Percentiles rank a stretch among this genome's conserved stretches.
Conservation (phyloP, 2,797 vertebrate genomes). For the Lagodon rhomboides region DNA sequence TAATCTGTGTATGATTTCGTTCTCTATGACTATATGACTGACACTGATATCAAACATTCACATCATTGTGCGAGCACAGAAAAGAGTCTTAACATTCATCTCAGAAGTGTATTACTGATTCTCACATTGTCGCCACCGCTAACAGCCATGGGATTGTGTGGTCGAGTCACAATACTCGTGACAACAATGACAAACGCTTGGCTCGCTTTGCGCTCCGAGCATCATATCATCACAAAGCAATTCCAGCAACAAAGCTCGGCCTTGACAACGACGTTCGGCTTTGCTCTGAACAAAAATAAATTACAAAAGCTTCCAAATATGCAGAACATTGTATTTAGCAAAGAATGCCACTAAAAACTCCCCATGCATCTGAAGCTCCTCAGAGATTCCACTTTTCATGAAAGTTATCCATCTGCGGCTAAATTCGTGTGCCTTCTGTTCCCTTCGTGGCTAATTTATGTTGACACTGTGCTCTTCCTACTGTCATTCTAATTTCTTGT, state of each 20-base stretch:
- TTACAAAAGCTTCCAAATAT: constrained; percentile 49
- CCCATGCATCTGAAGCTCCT: constrained; percentile 47
- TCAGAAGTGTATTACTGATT: constrained; percentile 59
- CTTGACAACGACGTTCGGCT: constrained; percentile 49
- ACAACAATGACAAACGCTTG: constrained; percentile 71
- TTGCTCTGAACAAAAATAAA: constrained; percentile 50
- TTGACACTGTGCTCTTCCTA: constrained; percentile 6
- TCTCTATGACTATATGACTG: constrained; percentile 34
- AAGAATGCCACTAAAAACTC: constrained; percentile 47
- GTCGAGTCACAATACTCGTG: constrained; percentile 56
- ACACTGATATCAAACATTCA: constrained; percentile 40
- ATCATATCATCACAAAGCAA: constrained; percentile 61
- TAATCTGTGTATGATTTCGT: constrained; percentile 39
- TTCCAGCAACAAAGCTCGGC: constrained; percentile 54
- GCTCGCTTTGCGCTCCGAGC: constrained; percentile 54
- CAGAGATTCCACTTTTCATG: constrained; percentile 37
- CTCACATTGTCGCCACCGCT: constrained; percentile 60
- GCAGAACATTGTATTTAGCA: constrained; percentile 59
- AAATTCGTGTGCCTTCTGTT: constrained; percentile 43
- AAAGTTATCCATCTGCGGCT: constrained; percentile 57
- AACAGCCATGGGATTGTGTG: constrained; percentile 62
- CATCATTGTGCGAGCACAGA: constrained; percentile 52
- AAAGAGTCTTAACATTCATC: constrained; percentile 52
- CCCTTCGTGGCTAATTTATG: constrained; percentile 8
- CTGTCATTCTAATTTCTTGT: background rate